Base-by-base conservation (phyloP, 2,797 vertebrate species). In the Channa striata region DNA sequence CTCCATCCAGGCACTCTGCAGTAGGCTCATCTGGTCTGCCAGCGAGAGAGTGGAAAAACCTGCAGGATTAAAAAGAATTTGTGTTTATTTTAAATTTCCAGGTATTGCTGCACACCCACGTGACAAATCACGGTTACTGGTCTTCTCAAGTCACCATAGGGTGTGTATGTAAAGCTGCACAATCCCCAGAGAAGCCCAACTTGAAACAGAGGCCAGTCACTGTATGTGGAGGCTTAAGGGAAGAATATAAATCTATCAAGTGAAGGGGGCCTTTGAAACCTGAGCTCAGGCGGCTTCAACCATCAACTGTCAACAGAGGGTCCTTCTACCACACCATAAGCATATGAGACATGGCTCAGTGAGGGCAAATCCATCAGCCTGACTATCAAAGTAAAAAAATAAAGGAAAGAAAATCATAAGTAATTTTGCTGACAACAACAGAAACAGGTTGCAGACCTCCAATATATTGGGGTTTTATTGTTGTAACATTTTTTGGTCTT, bases 1-100 rank as follows among this genome's bases (percentile, higher is more conserved):
- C 93, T 98, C 97, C 97, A 98, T 98, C 97, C 97, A 98, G 77
- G 96, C 95, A 0, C 96, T 97, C 93, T 98, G 97, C 82, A 98
- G 91, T n/a, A 98, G 91, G 87, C 96, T 96, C 97, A 98, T 98
- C 94, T 98, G 97, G 90, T 98, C 97, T 23, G 95, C 96, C 83
- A 98, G 94, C 0, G 96, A 97, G 20, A 98, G 95, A 39, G 87
- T 95, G 40, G 96, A 96, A 90, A 98, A 98, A 34, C 97, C 97
- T 98, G 83, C 19, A 49, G 36, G n/a, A 51, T 21, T 20, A 1
- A 1, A 58, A 54, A 68, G 17, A 16, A 57, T 39, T 64, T 5
- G 4, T 51, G 33, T 50, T 56, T 49, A 40, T 42, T 54, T n/a
- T 6, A 20, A 21, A 53, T 44, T 75, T 78, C 19, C 23, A 39